A percentile compares a stretch with the other conserved stretches of the same genome.
phyloP scores from a whole-genome alignment of 2,113 vertebrate genomes.

The Toxotes jaculatrix region DNA sequence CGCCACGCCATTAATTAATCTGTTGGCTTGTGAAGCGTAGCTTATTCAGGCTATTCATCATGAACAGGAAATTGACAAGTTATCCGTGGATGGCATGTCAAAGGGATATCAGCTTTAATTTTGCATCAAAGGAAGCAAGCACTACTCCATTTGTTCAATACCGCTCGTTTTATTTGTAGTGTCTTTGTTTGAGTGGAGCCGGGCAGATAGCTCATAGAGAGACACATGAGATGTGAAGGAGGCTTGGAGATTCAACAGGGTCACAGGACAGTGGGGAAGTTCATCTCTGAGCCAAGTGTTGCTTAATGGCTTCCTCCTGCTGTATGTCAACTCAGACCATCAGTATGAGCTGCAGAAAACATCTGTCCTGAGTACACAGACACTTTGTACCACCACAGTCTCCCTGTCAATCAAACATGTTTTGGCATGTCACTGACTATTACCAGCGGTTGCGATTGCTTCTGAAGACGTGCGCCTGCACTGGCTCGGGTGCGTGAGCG shows the following conservation, averaged over 20 bases:
- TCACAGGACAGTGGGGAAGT: constrained; percentile 37
- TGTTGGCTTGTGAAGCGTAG: constrained; percentile 69
- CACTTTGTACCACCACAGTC: constrained; percentile 46
- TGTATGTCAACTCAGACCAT: constrained; percentile 42
- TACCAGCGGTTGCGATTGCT: constrained; percentile 26
- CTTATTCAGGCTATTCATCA: constrained; percentile 77
- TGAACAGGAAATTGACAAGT: constrained; percentile 72
- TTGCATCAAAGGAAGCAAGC: constrained; percentile 50
- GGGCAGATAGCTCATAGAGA: constrained; percentile 31
- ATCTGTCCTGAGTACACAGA: constrained; percentile 60
- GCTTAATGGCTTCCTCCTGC: constrained; percentile 59
- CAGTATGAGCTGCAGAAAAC: constrained; percentile 50
- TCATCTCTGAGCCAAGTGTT: constrained; percentile 48
- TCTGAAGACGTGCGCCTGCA: constrained; percentile 25
- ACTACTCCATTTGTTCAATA: constrained; percentile 46
- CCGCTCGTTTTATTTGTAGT: constrained; percentile 21
- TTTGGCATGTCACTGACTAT: constrained; percentile 44
- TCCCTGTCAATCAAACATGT: constrained; percentile 62
- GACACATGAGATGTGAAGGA: constrained; percentile 31
- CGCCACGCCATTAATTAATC: constrained; percentile 74
- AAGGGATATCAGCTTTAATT: constrained; percentile 64
- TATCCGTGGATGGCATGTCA: constrained; percentile 60
- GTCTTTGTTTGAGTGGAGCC: constrained; percentile 37
- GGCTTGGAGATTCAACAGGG: constrained; percentile 20
- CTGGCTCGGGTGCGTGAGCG: not conserved